Conservation (phyloP, 2,888 invertebrate genomes). For the Odontomyia ornata region DNA sequence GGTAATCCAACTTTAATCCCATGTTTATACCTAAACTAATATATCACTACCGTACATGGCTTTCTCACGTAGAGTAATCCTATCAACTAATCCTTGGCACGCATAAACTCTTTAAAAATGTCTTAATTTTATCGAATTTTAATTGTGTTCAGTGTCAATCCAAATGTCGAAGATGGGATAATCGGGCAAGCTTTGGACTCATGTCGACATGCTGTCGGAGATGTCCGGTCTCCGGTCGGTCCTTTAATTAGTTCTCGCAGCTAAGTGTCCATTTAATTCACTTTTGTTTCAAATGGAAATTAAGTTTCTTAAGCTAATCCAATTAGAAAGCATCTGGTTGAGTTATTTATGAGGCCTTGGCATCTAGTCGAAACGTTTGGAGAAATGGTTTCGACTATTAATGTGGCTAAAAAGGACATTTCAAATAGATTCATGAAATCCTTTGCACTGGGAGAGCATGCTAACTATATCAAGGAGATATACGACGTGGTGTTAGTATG, state of each 20-base stretch:
- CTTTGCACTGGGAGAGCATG: slow-evolving; percentile 6
- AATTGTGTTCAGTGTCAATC: slow-evolving; percentile 42
- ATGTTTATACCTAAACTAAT: slow-evolving; percentile 13
- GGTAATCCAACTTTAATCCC: slow-evolving; percentile 1
- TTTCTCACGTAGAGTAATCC: slow-evolving; percentile 38
- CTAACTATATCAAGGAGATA: not conserved
- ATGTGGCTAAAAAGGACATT: slow-evolving; percentile 42
- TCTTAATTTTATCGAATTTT: slow-evolving; percentile 37
- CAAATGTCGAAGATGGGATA: slow-evolving; percentile 42
- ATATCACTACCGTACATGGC: slow-evolving; percentile 30
- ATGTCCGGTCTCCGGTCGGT: slow-evolving; percentile 27
- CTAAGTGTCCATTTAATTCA: slow-evolving; percentile 46
- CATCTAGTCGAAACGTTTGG: slow-evolving; percentile 2
- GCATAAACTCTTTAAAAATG: slow-evolving; percentile 41
- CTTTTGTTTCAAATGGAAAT: slow-evolving; percentile 44
- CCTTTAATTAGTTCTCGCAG: slow-evolving; percentile 44
- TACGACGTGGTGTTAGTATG: too few species aligned
- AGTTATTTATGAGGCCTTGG: slow-evolving; percentile 44
- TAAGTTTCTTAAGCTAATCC: slow-evolving; percentile 47
- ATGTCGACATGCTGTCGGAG: slow-evolving; percentile 31
- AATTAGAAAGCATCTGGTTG: slow-evolving; percentile 48
- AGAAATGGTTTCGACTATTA: slow-evolving; percentile 1
- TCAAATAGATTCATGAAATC: slow-evolving; percentile 19
- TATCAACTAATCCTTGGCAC: slow-evolving; percentile 25
- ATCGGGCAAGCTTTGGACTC: slow-evolving; percentile 35